Conservation (phyloP, 1,140 invertebrate species). For the Drosophila sp. region DNA sequence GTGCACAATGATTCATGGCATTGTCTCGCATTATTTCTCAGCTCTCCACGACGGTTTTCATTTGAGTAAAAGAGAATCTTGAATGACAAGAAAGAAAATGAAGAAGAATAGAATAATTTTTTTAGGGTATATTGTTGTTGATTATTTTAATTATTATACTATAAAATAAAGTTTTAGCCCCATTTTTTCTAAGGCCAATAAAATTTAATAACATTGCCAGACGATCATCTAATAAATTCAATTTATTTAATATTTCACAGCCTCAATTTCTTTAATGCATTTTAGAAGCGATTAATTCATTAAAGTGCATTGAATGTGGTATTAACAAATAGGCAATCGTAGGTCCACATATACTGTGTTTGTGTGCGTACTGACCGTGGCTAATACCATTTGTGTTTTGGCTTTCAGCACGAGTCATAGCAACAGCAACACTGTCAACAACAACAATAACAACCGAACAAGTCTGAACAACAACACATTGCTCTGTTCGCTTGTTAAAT, state of each 20-base stretch:
- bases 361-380: slow-evolving; percentile 65
- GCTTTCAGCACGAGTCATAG: slow-evolving; percentile 54
- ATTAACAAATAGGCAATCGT: slow-evolving; percentile 5
- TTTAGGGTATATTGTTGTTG: no score
- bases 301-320: slow-evolving; percentile 20
- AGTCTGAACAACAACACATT: neutral
- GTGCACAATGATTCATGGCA: slow-evolving; percentile 3
- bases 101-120: neutral
- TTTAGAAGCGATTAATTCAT: slow-evolving; percentile 7
- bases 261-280: neutral
- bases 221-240: neutral
- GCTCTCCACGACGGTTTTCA: neutral
- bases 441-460: slow-evolving; percentile 23
- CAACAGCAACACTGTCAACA: slow-evolving; percentile 15
- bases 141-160: no score
- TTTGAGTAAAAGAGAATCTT: neutral
- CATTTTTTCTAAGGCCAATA: no score
- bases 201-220: no score
- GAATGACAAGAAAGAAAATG: neutral
- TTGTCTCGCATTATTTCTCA: neutral
- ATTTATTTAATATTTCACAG: neutral
- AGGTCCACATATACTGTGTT: neutral
- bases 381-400: slow-evolving; percentile 74
- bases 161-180: no score
- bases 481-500: slow-evolving; percentile 64